Conservation (phyloP, 2,797 vertebrate species). For the Microctenopoma stevenorrisi region DNA sequence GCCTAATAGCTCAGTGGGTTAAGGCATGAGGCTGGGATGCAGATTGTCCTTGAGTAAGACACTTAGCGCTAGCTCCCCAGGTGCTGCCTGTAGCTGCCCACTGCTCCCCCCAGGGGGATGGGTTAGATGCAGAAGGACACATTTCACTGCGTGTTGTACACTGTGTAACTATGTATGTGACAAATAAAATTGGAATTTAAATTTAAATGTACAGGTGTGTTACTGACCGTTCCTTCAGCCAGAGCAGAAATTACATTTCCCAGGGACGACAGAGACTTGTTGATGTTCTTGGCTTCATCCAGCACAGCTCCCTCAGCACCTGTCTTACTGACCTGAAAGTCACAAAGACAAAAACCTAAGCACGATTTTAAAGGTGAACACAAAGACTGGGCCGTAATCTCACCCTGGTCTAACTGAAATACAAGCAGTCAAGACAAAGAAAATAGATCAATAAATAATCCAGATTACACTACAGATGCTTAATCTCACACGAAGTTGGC, state of each 20-base stretch:
- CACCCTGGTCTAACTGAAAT: not conserved
- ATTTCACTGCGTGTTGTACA: no score
- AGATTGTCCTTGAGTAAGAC: no score
- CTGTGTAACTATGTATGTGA: no score
- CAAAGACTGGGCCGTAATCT: not conserved
- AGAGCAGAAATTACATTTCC: slow-evolving; percentile 97
- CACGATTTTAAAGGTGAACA: not conserved
- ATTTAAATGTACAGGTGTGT: not conserved
- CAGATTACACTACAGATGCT: not conserved
- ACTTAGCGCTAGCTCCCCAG: no score
- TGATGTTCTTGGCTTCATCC: slow-evolving; percentile 99
- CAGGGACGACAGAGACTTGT: slow-evolving; percentile 96
- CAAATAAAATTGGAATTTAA: no score
- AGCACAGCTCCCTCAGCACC: slow-evolving; percentile 96
- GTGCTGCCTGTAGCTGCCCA: no score
- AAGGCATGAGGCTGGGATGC: no score
- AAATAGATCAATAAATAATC: not conserved
- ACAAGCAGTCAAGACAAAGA: not conserved
- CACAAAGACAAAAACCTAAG: slow-evolving; percentile 20
- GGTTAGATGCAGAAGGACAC: no score
- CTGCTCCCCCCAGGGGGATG: no score
- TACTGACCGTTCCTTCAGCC: slow-evolving; percentile 94
- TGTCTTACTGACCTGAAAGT: slow-evolving; percentile 95
- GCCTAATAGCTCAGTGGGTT: no score
- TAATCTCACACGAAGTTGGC: not conserved